phyloP scores from a whole-genome alignment of 92 coral and sea anemone species.

The Pocillopora meandrina region DNA sequence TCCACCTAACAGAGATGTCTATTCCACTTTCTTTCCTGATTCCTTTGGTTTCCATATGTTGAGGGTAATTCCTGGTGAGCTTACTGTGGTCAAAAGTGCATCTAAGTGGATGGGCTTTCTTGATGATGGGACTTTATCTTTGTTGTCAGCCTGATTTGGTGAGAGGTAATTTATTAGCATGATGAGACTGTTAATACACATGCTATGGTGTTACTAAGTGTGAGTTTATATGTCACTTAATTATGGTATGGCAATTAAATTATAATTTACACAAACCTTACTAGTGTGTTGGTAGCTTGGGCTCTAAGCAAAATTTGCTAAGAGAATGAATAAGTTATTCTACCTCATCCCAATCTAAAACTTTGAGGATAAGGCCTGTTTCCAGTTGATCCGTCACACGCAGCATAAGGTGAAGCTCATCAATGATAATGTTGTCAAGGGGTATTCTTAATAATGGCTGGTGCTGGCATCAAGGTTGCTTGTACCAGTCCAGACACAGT shows the following conservation, averaged over 20 bases:
- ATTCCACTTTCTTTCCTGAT: constrained; percentile 26
- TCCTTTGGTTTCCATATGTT: constrained; percentile 34
- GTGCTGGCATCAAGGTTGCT: constrained; percentile 39
- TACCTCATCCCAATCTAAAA: no score
- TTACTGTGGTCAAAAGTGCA: constrained; percentile 23
- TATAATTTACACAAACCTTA: no score
- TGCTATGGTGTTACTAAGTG: no score
- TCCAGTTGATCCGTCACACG: constrained; percentile 25
- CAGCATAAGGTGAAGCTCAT: constrained; percentile 44
- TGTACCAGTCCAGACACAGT: constrained; percentile 27
- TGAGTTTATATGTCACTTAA: no score
- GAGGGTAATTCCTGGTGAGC: constrained; percentile 36
- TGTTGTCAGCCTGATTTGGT: constrained; percentile 47
- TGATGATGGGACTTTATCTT: constrained; percentile 32
- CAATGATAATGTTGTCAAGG: constrained; percentile 28
- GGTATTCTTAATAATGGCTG: neutral
- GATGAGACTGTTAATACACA: no score
- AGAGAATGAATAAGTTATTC: no score
- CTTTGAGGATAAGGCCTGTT: neutral
- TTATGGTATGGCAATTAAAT: no score
- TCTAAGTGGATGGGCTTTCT: constrained; percentile 38
- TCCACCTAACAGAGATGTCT: no score
- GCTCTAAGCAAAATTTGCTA: no score
- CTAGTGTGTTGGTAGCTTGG: no score
- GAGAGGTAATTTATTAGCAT: neutral